A percentile compares a stretch with the other conserved stretches of the same genome.
Conservation (phyloP, 1,140 invertebrate species). For the Hermatobates lingyangjiaoensis region DNA sequence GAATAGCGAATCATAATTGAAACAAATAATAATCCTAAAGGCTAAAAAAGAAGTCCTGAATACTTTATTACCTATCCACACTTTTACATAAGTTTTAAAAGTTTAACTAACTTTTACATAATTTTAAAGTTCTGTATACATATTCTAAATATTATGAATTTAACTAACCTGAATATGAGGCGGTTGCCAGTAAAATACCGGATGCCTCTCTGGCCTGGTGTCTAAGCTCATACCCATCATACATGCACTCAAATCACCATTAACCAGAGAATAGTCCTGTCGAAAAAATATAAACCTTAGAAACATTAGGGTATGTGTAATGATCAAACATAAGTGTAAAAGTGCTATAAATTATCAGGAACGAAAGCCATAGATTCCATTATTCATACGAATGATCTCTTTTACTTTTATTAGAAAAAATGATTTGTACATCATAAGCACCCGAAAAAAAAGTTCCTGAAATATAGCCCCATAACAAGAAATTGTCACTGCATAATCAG, state of each 20-base stretch:
- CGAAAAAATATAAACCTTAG: too few relatives aligned
- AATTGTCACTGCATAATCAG: too few relatives aligned
- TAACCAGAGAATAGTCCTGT: background rate
- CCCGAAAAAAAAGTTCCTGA: too few relatives aligned
- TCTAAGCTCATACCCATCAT: conserved; percentile 13
- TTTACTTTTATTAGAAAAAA: too few relatives aligned
- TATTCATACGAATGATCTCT: too few relatives aligned
- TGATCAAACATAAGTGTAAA: too few relatives aligned
- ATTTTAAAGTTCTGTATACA: background rate
- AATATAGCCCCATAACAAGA: too few relatives aligned
- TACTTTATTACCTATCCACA: background rate
- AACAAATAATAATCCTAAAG: background rate
- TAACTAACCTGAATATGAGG: conserved; percentile 7
- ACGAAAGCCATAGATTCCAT: too few relatives aligned
- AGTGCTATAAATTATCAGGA: too few relatives aligned
- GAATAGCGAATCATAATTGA: background rate
- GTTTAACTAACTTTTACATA: background rate
- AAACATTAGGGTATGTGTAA: too few relatives aligned
- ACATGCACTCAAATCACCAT: conserved; percentile 7
- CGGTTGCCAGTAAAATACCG: conserved; percentile 11
- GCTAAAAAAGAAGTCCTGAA: background rate
- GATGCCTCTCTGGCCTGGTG: conserved; percentile 1
- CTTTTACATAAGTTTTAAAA: background rate
- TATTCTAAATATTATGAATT: background rate
- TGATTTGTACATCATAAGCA: too few relatives aligned